Conservation (phyloP, 2,113 vertebrate genomes). For the Pterocles orientalis region DNA sequence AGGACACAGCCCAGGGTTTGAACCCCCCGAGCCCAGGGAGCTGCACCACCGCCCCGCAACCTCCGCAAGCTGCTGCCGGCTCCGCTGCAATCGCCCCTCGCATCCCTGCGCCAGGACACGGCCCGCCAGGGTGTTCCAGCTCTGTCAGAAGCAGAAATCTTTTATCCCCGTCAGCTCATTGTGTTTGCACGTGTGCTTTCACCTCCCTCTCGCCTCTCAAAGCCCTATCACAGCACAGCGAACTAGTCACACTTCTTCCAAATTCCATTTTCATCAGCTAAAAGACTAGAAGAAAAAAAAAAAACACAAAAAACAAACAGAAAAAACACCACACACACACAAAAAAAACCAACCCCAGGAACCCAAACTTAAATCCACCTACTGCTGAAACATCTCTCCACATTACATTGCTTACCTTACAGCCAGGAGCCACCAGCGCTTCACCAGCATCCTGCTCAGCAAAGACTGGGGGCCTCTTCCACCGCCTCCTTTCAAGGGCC, state of each 20-base stretch:
- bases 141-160: accelerated
- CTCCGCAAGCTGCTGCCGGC: too few relatives aligned
- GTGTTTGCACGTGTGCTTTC: accelerated
- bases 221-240: accelerated
- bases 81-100: accelerated
- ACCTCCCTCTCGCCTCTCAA: background rate
- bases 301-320: too few relatives aligned
- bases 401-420: background rate
- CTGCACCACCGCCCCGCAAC: accelerated
- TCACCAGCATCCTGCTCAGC: accelerated
- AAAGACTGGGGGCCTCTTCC: accelerated
- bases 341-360: too few relatives aligned
- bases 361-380: accelerated
- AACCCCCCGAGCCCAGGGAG: background rate
- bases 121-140: accelerated
- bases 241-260: accelerated
- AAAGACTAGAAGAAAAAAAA: too few relatives aligned
- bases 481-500: accelerated
- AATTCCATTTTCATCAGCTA: accelerated
- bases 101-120: accelerated
- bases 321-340: too few relatives aligned
- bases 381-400: too few relatives aligned
- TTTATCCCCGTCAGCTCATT: accelerated
- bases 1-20: background rate
- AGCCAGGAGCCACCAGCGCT: background rate